A percentile compares a stretch with the other conserved stretches of the same genome.
Evolutionary conservation across 1,140 invertebrate genomes (phyloP).

Genomic region (Drosophila sechellia): DNA sequence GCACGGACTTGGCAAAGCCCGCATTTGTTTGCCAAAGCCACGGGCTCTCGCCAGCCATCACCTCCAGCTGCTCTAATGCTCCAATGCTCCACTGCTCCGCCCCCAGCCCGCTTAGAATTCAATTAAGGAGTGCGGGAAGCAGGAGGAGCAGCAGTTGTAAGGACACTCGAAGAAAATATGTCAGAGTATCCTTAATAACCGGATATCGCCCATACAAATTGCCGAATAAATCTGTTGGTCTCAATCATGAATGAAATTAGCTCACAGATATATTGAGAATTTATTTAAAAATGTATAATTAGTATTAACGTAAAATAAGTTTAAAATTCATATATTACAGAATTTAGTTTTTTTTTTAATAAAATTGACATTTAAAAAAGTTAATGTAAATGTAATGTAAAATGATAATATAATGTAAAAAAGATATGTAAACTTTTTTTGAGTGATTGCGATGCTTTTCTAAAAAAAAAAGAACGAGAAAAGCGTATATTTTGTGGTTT

Average conservation of each 20-base stretch:
- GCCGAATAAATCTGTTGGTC: too few relatives aligned
- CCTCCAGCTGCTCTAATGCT: conserved; percentile 33
- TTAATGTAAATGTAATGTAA: too few relatives aligned
- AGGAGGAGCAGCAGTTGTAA: too few relatives aligned
- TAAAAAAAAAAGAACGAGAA: conserved; percentile 13
- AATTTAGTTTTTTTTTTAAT: too few relatives aligned
- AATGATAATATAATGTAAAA: too few relatives aligned
- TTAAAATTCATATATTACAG: too few relatives aligned
- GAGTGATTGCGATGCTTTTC: background rate
- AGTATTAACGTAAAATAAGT: too few relatives aligned
- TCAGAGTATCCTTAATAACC: background rate
- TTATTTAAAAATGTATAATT: too few relatives aligned
- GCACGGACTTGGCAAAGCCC: conserved; percentile 47
- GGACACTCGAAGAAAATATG: conserved; percentile 18
- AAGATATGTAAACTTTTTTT: background rate
- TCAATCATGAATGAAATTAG: background rate
- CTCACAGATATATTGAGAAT: background rate
- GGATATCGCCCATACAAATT: background rate
- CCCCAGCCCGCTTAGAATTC: conserved; percentile 63
- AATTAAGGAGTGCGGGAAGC: conserved; percentile 41
- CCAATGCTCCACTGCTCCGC: conserved; percentile 16
- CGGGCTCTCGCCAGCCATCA: conserved; percentile 39
- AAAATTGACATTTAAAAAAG: too few relatives aligned
- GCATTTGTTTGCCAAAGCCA: conserved; percentile 66
- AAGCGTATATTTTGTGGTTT: conserved; percentile 58